Evolutionary conservation across 2,888 invertebrate genomes (phyloP).

Genomic region (Emesis furor): DNA sequence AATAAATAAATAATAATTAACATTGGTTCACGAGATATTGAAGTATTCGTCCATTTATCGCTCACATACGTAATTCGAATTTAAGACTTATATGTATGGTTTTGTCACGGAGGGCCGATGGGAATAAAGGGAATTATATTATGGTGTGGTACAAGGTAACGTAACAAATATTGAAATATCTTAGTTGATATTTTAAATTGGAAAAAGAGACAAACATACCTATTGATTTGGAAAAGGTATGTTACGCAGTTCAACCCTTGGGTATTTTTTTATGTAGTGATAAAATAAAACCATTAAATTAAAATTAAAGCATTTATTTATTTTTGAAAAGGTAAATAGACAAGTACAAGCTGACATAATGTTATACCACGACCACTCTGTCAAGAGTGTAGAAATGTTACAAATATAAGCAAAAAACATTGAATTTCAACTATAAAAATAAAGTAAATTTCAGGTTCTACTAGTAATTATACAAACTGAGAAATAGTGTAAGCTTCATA

Average conservation of each 20-base stretch:
- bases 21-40: background rate
- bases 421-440: slow-evolving; percentile 23
- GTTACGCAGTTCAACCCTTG: slow-evolving; percentile 28
- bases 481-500: slow-evolving; percentile 31
- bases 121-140: slow-evolving; percentile 29
- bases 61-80: no score
- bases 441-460: slow-evolving; percentile 22
- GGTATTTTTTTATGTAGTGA: slow-evolving; percentile 25
- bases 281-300: slow-evolving; percentile 25
- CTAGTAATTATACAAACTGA: slow-evolving; percentile 20
- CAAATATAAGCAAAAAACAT: slow-evolving; percentile 14
- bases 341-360: slow-evolving; percentile 27
- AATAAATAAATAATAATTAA: background rate
- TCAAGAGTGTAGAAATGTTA: slow-evolving; percentile 19
- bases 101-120: slow-evolving; percentile 19
- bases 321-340: slow-evolving; percentile 19
- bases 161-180: slow-evolving; percentile 28
- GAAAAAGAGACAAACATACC: slow-evolving; percentile 18
- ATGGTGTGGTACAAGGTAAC: slow-evolving; percentile 21
- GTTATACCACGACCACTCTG: slow-evolving; percentile 15
- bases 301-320: slow-evolving; percentile 23
- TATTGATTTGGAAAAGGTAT: slow-evolving; percentile 16
- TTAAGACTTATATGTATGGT: background rate
- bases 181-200: slow-evolving; percentile 24
- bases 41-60: slow-evolving; percentile 10